Conservation (phyloP, 2,888 invertebrate genomes). For the Lasioglossum oenotherae region DNA sequence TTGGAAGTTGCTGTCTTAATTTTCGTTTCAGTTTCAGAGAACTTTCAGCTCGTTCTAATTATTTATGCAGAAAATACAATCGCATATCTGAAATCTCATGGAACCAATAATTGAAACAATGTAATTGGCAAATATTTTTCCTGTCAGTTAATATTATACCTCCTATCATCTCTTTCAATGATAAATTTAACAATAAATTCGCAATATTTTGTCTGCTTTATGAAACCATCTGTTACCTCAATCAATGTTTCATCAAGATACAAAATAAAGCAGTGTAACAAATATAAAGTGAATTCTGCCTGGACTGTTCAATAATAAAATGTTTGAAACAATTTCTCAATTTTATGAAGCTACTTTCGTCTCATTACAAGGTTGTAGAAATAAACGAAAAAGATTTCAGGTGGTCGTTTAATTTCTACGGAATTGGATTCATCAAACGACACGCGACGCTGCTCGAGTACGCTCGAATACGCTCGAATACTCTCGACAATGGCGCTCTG, state of each 20-base stretch:
- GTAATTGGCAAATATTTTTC: no score
- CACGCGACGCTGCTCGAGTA: background rate
- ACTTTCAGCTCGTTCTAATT: background rate
- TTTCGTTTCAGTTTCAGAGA: background rate
- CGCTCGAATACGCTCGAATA: background rate
- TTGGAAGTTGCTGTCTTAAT: background rate
- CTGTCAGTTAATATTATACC: no score
- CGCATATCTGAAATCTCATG: background rate
- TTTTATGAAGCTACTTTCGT: background rate
- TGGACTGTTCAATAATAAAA: background rate
- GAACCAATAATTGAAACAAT: background rate
- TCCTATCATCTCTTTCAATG: no score
- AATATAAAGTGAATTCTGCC: background rate
- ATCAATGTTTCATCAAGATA: background rate
- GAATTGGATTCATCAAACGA: slow-evolving; percentile 36
- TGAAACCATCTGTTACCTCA: background rate
- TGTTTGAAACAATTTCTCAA: background rate
- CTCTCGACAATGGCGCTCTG: background rate
- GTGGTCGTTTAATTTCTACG: background rate
- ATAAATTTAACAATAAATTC: background rate
- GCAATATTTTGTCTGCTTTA: background rate
- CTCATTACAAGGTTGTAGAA: background rate
- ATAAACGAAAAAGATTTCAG: background rate
- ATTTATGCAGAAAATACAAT: background rate
- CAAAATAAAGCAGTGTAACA: background rate